Conservation (phyloP, 2,888 invertebrate species). For the Desoria tigrina region DNA sequence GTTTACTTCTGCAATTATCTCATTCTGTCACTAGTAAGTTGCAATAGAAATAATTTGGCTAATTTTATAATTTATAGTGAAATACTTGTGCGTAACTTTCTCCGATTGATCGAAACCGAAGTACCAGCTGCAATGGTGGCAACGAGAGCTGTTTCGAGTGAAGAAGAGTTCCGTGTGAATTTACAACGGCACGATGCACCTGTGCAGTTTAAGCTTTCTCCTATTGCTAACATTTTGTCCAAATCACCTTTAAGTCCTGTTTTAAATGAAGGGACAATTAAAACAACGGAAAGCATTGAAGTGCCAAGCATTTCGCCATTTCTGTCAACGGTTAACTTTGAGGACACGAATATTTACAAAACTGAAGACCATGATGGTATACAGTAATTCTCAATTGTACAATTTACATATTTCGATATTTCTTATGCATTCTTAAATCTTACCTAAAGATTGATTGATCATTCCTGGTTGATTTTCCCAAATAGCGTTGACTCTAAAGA, state of each 20-base stretch:
- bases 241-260: slow-evolving; percentile 64
- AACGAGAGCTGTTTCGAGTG: slow-evolving; percentile 29
- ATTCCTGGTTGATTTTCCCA: too few species aligned
- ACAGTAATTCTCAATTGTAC: too few species aligned
- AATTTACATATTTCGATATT: slow-evolving; percentile 50
- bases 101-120: slow-evolving; percentile 45
- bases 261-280: slow-evolving; percentile 58
- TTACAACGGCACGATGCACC: slow-evolving; percentile 27
- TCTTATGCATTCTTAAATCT: slow-evolving; percentile 23
- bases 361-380: slow-evolving; percentile 70
- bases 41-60: neutral
- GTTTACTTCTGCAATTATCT: neutral
- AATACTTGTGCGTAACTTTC: slow-evolving; percentile 40
- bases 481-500: slow-evolving; percentile 32
- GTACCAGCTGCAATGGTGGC: slow-evolving; percentile 21
- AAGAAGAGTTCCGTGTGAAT: slow-evolving; percentile 42
- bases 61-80: slow-evolving; percentile 35
- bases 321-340: slow-evolving; percentile 69
- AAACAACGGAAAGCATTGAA: slow-evolving; percentile 61
- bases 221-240: slow-evolving; percentile 69
- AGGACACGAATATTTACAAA: slow-evolving; percentile 67
- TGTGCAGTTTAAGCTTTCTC: slow-evolving; percentile 65
- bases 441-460: slow-evolving; percentile 7
- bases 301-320: slow-evolving; percentile 76
- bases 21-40: slow-evolving; percentile 1